Evolutionary conservation across 2,113 vertebrate species (phyloP), one percentile per base, ranked within the genome.

Genomic region (Larimichthys crocea): DNA sequence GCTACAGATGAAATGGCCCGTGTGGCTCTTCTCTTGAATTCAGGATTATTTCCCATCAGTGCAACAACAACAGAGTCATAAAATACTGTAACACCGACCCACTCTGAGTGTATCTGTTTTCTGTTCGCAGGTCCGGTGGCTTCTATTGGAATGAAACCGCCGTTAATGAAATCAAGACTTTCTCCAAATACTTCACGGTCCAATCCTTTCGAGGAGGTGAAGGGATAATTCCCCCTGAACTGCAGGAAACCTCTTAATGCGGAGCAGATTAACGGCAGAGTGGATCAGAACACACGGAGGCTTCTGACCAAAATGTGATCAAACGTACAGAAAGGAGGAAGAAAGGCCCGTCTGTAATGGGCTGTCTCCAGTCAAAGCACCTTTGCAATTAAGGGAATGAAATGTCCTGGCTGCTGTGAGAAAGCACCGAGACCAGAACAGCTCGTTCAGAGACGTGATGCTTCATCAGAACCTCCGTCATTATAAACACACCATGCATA

Each of bases 251-350:
- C 72, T 72, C 72, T 72, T 62, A 83, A 75, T 63, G 80, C 67
- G 74, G 72, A 72, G 49, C 71, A 50, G 85, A 86, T 79, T 65
- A 86, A 66, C 44, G 60, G 29, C 53, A 26, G 16, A 79, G 59
- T 31, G 24, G 59, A 79, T 84, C 48, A 49, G 20, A 85, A 68
- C 31, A 46, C 20, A 65, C 57, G 15, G 8, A 44, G 67, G 68
- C 50, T n/a, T 57, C 35, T 24, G 14, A 53, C 35, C 52, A 40
- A 61, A 61, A 76, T 11, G 31, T 31, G n/a, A 64, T 80, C 17
- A 71, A 66, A 75, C 35, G 15, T 4, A 24, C 12, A 5, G 52
- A 8, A 40, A 15, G 20, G 10, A 26, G 16, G 67, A 19, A 42
- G 7, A 29, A 40, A 29, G 11, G 10, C n/a, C 10, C 3, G 17